phyloP scores from a whole-genome alignment of 2,888 invertebrate species.

The Hartigia nigra region DNA sequence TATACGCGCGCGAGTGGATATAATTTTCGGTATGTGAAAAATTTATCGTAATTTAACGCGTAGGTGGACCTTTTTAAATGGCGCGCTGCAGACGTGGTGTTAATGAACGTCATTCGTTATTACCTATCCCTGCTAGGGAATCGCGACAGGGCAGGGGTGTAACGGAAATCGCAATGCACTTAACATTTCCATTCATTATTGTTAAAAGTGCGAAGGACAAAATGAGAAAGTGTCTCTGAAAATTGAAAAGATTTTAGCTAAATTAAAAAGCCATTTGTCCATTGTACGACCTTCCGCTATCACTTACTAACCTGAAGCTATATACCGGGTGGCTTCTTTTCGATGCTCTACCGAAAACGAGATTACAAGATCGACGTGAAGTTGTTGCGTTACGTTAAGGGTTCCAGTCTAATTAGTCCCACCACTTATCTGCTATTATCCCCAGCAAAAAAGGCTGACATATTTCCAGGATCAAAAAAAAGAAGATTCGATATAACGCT shows the following conservation, averaged over 20 bases:
- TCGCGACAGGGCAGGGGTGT: background rate
- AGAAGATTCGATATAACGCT: too few relatives aligned
- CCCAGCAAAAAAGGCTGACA: too few relatives aligned
- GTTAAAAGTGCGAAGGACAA: conserved; percentile 6
- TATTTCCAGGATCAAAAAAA: too few relatives aligned
- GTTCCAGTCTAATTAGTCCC: background rate
- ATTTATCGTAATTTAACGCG: background rate
- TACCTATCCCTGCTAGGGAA: background rate
- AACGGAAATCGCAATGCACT: conserved; percentile 17
- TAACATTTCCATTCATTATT: conserved; percentile 26
- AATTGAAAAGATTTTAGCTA: conserved; percentile 39
- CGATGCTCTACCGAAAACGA: background rate
- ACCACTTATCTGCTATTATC: background rate
- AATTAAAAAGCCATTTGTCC: conserved; percentile 38
- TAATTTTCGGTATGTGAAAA: background rate
- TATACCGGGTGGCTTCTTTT: background rate
- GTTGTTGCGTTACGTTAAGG: background rate
- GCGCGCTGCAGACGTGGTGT: background rate
- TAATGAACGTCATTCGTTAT: conserved; percentile 4
- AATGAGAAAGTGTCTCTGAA: conserved; percentile 11
- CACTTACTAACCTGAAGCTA: background rate
- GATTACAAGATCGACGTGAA: background rate
- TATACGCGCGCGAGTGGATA: background rate
- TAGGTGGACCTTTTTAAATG: background rate
- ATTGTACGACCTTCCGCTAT: conserved; percentile 2